A percentile compares a stretch with the other conserved stretches of the same genome.
Evolutionary conservation across 2,888 invertebrate species (phyloP).

Genomic region (Cyclophora albipunctata): DNA sequence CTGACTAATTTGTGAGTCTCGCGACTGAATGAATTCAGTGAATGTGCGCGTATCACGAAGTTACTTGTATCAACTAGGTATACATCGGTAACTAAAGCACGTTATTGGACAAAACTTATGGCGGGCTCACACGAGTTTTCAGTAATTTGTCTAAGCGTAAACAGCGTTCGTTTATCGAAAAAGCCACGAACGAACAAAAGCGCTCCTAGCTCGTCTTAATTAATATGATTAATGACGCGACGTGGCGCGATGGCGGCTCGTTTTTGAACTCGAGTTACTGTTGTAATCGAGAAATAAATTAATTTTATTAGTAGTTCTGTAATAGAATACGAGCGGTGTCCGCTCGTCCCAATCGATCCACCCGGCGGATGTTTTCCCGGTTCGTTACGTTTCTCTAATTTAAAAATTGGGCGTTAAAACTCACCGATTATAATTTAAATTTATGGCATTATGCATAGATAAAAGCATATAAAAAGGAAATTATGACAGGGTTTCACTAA

Average conservation of each 20-base stretch:
- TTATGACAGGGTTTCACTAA: constrained; percentile 50
- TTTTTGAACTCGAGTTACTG: constrained; percentile 65
- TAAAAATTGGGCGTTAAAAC: constrained; percentile 67
- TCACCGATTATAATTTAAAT: constrained; percentile 67
- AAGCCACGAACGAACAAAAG: constrained; percentile 65
- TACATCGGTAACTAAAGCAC: background rate
- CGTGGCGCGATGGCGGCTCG: constrained; percentile 50
- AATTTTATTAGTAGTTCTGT: constrained; percentile 71
- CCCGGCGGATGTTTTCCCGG: constrained; percentile 40
- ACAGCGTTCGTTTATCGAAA: constrained; percentile 52
- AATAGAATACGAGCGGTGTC: constrained; percentile 58
- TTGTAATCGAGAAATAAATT: constrained; percentile 74
- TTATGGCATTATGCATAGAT: constrained; percentile 60
- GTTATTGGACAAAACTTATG: too few species aligned
- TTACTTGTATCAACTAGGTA: constrained; percentile 7
- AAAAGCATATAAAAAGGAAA: constrained; percentile 50
- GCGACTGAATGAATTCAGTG: constrained; percentile 10
- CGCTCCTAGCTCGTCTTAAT: constrained; percentile 69
- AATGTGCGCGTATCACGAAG: constrained; percentile 24
- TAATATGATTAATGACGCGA: constrained; percentile 70
- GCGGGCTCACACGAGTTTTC: constrained; percentile 37
- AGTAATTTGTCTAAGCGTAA: constrained; percentile 42
- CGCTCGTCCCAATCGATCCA: constrained; percentile 37
- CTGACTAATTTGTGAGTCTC: constrained; percentile 34
- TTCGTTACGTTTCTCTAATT: constrained; percentile 62